Conservation (phyloP, 2,888 invertebrate genomes). For the Nymphalis polychloros region DNA sequence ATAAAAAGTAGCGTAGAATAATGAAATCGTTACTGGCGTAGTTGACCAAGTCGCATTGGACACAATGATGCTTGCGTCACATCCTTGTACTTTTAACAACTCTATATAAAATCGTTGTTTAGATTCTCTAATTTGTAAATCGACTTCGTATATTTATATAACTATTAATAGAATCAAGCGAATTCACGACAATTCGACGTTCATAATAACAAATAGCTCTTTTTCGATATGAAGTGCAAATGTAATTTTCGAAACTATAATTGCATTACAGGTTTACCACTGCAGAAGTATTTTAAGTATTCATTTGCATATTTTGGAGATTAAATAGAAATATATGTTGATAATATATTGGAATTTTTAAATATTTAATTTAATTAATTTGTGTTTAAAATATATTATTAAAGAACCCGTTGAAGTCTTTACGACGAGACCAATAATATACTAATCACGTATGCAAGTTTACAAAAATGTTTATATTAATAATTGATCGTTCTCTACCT, state of each 20-base stretch:
- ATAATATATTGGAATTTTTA: background rate
- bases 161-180: background rate
- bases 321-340: no score
- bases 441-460: background rate
- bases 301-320: no score
- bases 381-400: background rate
- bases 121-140: slow-evolving; percentile 17
- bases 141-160: background rate
- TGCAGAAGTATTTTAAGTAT: no score
- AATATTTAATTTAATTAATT: background rate
- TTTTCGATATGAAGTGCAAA: no score
- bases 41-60: slow-evolving; percentile 53
- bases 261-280: no score
- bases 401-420: slow-evolving; percentile 35
- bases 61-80: slow-evolving; percentile 67
- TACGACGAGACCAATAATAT: slow-evolving; percentile 11
- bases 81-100: slow-evolving; percentile 45
- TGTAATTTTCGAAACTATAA: no score
- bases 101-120: slow-evolving; percentile 39
- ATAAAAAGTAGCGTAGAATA: slow-evolving; percentile 52
- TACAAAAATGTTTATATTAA: no score
- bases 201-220: no score
- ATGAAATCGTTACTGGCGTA: slow-evolving; percentile 64
- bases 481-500: no score
- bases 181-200: no score